phyloP scores from a whole-genome alignment of 2,113 vertebrate genomes.

The Riparia riparia region DNA sequence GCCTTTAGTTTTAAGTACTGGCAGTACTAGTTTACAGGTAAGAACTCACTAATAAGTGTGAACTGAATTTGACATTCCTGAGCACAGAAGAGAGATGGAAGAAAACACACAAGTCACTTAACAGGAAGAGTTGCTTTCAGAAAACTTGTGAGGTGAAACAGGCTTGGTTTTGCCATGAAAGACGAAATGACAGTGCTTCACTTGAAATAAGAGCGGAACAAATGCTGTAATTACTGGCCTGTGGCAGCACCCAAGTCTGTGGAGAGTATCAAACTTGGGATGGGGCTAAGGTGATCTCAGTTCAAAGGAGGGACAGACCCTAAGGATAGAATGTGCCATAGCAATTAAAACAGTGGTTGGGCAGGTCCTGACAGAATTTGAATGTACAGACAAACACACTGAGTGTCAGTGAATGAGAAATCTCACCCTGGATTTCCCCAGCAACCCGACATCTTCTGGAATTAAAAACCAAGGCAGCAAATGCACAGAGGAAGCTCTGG shows the following conservation, averaged over 20 bases:
- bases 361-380: background rate
- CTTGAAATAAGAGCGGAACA: background rate
- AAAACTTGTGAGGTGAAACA: background rate
- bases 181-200: background rate
- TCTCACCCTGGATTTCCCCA: background rate
- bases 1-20: background rate
- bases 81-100: background rate
- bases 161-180: background rate
- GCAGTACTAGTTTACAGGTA: background rate
- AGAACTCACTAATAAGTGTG: background rate
- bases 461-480: background rate
- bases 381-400: fast-evolving
- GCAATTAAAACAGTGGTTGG: background rate
- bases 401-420: background rate
- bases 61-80: background rate
- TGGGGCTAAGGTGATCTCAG: background rate
- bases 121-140: background rate
- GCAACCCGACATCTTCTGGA: background rate
- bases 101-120: background rate
- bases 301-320: background rate
- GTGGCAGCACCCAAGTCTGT: background rate
- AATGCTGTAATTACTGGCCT: background rate
- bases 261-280: background rate
- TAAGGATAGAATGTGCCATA: background rate
- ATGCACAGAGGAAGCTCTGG: background rate